Conservation (phyloP, 2,797 vertebrate species). For the Enteromius argenteus region DNA sequence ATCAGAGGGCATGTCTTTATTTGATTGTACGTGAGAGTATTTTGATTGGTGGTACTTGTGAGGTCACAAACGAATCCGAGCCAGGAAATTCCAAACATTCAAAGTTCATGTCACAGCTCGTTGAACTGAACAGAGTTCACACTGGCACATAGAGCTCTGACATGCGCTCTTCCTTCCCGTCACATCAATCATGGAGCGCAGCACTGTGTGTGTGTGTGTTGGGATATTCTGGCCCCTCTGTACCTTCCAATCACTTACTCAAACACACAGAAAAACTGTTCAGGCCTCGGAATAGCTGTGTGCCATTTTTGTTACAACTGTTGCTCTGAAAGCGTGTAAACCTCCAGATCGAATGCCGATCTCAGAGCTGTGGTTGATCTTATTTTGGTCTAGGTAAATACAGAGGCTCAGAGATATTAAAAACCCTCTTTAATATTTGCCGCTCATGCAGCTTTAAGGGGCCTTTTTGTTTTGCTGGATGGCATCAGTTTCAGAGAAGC, state of each 20-base stretch:
- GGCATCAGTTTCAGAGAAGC: slow-evolving; percentile 12
- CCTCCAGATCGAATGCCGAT: slow-evolving; percentile 1
- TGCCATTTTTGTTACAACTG: slow-evolving; percentile 23
- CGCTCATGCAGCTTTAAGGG: not conserved
- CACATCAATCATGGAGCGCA: slow-evolving; percentile 3
- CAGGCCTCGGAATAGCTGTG: slow-evolving; percentile 18
- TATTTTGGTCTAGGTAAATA: slow-evolving; percentile 46
- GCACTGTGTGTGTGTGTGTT: not conserved
- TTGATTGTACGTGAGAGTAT: slow-evolving; percentile 65
- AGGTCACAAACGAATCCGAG: slow-evolving; percentile 76
- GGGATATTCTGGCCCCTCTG: slow-evolving; percentile 23
- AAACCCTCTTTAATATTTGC: slow-evolving; percentile 34
- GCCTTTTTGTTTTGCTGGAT: not conserved
- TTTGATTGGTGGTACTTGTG: slow-evolving; percentile 73
- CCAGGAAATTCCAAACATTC: slow-evolving; percentile 91
- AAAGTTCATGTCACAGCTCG: slow-evolving; percentile 84
- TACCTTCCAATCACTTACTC: slow-evolving; percentile 1
- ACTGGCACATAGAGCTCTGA: slow-evolving; percentile 64
- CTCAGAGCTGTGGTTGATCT: not conserved
- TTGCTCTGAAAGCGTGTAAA: slow-evolving; percentile 10
- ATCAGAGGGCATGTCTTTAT: slow-evolving; percentile 57
- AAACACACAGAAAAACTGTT: not conserved
- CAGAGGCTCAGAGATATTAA: slow-evolving; percentile 36
- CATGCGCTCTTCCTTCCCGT: slow-evolving; percentile 7
- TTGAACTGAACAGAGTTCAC: slow-evolving; percentile 72